These are phyloP conservation scores for Zaprionus davidi DNA, from an alignment of 1,140 invertebrate species.

Conservation along the genomic window DNA sequence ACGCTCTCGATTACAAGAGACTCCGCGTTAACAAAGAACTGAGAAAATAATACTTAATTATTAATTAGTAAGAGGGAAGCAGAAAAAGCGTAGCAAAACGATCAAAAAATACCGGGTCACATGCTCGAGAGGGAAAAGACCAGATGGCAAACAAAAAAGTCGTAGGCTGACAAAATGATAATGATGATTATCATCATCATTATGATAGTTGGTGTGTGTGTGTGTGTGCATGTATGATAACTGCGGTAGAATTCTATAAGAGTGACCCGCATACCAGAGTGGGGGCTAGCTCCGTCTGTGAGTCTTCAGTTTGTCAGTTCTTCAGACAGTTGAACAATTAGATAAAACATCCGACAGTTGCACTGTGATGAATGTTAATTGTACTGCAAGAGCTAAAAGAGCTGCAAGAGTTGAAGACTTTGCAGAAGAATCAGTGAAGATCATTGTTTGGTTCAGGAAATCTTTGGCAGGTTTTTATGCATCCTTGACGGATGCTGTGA, in stretches of 20 bases:
- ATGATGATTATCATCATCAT: slow-evolving; percentile 36
- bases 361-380: slow-evolving; percentile 78
- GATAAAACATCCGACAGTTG: slow-evolving; percentile 67
- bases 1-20: slow-evolving; percentile 63
- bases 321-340: slow-evolving; percentile 64
- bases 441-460: slow-evolving; percentile 51
- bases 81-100: slow-evolving; percentile 77
- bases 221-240: slow-evolving; percentile 45
- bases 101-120: slow-evolving; percentile 75
- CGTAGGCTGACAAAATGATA: slow-evolving; percentile 59
- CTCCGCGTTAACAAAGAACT: slow-evolving; percentile 9
- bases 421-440: slow-evolving; percentile 8
- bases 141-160: slow-evolving; percentile 44
- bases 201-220: slow-evolving; percentile 29
- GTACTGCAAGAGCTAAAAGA: slow-evolving; percentile 43
- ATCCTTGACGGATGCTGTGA: slow-evolving; percentile 66
- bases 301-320: slow-evolving; percentile 41
- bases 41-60: slow-evolving; percentile 66
- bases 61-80: slow-evolving; percentile 74
- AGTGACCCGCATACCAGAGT: slow-evolving; percentile 75
- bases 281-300: slow-evolving; percentile 40
- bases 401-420: slow-evolving; percentile 22
- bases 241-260: slow-evolving; percentile 65
- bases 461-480: slow-evolving; percentile 27
- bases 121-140: slow-evolving; percentile 40